phyloP scores from a whole-genome alignment of 2,888 invertebrate species.

The Caenorhabditis parvicauda region DNA sequence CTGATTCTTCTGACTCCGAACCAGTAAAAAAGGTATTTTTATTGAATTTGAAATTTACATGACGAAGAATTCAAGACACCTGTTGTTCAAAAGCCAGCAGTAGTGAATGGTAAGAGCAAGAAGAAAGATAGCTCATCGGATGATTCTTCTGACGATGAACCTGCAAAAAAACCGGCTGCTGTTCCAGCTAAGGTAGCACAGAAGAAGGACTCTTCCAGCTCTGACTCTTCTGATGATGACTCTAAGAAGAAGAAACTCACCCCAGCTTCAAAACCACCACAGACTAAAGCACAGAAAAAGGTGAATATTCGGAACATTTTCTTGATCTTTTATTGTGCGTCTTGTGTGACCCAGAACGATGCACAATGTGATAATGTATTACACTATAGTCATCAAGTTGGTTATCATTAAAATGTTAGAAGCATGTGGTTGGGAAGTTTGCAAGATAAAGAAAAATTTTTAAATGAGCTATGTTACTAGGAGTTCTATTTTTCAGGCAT shows the following conservation, averaged over 20 bases:
- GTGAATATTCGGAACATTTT: background rate
- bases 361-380: no score
- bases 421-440: no score
- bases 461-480: no score
- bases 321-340: background rate
- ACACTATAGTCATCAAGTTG: no score
- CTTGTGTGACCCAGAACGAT: no score
- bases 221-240: slow-evolving; percentile 12
- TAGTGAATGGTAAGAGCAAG: slow-evolving; percentile 10
- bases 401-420: no score
- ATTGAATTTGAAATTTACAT: background rate
- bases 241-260: slow-evolving; percentile 11
- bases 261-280: slow-evolving; percentile 7
- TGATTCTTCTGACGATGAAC: slow-evolving; percentile 11
- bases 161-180: slow-evolving; percentile 10
- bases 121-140: slow-evolving; percentile 9
- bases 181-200: slow-evolving; percentile 2
- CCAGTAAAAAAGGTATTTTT: slow-evolving; percentile 11
- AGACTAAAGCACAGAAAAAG: slow-evolving; percentile 19
- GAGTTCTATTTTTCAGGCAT: no score
- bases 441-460: no score
- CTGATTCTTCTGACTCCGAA: slow-evolving; percentile 27
- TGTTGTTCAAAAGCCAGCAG: slow-evolving; percentile 19
- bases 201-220: slow-evolving; percentile 9
- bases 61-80: slow-evolving; percentile 13